Evolutionary conservation across 2,113 vertebrate species (phyloP), one percentile per base, ranked within the genome.

Genomic region (Miniopterus natalensis): DNA sequence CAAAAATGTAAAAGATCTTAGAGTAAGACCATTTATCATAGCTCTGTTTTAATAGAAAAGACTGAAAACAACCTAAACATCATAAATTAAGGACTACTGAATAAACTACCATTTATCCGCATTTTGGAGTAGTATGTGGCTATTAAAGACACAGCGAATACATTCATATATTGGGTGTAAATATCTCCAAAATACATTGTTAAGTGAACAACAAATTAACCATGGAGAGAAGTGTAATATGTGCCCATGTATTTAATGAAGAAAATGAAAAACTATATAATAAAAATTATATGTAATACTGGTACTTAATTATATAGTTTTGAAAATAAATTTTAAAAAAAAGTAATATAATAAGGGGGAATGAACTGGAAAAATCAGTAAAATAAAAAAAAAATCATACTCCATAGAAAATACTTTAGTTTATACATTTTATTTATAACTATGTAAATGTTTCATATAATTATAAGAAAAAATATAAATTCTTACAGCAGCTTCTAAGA

Each of bases 311-410:
- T 85, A 73, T 6, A n/a, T 65, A 59, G 15, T 84, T 81, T 81
- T 88, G 2, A 71, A 79, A 84, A 88, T 88, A 15, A 84, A 95
- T 18, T 57, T 18, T 83, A 90, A 84, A 42, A 79, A 47, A 36
- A 23, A 63, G 9, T 45, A 81, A 49, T 36, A 51, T 78, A 45
- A 53, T 15, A 40, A 0, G 1, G 6, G 2, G 4, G 25, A 81
- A 27, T 11, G 59, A 25, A 8, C 66, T 80, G 12, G 3, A 85
- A 36, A 23, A 94, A 85, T 83, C 3, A 66, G 40, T 36, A 36
- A 36, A 36, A 36, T 36, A 36, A 29, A 3, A 70, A 88, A 4
- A 75, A 91, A 0, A 21, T 77, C 31, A 90, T 3, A 88, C 4
- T 80, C 70, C 10, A 79, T 45, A 68, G 55, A 40, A 84, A 84